Base-by-base conservation (phyloP, 2,797 vertebrate genomes). In the Diglossa cyanea region DNA sequence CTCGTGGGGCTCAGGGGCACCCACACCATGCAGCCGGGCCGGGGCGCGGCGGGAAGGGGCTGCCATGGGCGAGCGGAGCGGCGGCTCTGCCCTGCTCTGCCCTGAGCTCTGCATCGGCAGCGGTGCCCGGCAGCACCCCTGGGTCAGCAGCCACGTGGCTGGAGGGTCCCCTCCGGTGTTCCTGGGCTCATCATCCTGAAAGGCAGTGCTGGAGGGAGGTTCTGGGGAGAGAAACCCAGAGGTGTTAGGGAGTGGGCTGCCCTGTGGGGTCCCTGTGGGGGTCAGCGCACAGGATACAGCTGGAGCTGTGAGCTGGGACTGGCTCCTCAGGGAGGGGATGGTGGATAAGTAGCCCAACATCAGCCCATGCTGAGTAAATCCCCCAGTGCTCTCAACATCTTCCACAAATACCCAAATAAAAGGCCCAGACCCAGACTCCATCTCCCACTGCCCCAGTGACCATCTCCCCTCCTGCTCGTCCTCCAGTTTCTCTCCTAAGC, bases 21-120 rank as follows among this genome's bases (percentile, higher is more conserved):
- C 97, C 96, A 94, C 87, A 78, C 94, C 91, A 77, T 90, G 95
- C 97, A 91, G 97, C 75, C 53, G n/a, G 93, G 81, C 53, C 18
- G 0, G 50, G 78, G 51, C 24, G 6, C 7, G 30, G 63, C n/a
- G 51, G 71, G 60, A 78, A 15, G 12, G 67, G 72, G 42, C 90
- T 86, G 92, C 71, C 89, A 66, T 92, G 89, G 62, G 96, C 63
- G 33, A 91, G 93, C 47, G 82, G 93, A 60, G 95, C 62, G 9
- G 79, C 33, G 20, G 33, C 72, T 71, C 92, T 71, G 50, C 93
- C 92, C 91, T 5, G 45, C 35, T 1, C 20, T 35, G 93, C 39
- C 20, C 4, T 39, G 31, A 31, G 77, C 86, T 93, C 39, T 35
- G 90, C 97, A 96, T 93, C 1, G 77, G 80, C n/a, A 7, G 63